These are phyloP conservation scores for Abrostola tripartita DNA, from an alignment of 2,888 invertebrate genomes.

Conservation along the genomic window DNA sequence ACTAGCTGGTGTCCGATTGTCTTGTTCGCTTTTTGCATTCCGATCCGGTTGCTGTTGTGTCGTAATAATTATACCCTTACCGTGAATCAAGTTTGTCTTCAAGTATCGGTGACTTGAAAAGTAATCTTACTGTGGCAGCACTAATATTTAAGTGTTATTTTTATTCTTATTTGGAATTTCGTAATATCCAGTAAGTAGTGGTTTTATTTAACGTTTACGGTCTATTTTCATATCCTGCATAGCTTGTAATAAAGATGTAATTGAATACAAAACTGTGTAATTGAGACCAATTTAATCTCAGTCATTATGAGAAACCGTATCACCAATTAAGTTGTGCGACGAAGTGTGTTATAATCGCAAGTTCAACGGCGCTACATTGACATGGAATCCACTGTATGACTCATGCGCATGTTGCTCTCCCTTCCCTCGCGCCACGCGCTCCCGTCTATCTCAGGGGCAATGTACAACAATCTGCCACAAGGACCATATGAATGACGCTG, in stretches of 20 bases:
- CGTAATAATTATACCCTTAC: constrained; percentile 55
- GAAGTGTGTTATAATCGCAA: constrained; percentile 71
- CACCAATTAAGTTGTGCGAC: constrained; percentile 75
- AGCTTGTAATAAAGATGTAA: constrained; percentile 49
- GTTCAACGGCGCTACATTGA: constrained; percentile 66
- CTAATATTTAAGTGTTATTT: constrained; percentile 44
- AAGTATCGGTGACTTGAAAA: no score
- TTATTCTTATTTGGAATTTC: constrained; percentile 32
- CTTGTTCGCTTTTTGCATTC: constrained; percentile 60
- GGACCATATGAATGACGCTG: constrained; percentile 45
- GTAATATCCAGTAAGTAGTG: constrained; percentile 22
- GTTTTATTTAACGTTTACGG: constrained; percentile 39
- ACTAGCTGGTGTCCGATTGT: constrained; percentile 61
- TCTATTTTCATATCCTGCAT: constrained; percentile 37
- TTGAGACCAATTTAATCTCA: constrained; percentile 66
- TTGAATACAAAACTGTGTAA: constrained; percentile 63
- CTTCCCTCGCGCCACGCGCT: constrained; percentile 22
- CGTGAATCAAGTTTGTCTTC: constrained; percentile 26
- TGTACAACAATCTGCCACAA: constrained; percentile 50
- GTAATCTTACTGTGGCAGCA: constrained; percentile 21
- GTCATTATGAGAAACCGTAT: constrained; percentile 71
- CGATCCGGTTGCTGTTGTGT: constrained; percentile 60
- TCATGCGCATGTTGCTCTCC: constrained; percentile 38
- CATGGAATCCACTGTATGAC: constrained; percentile 53
- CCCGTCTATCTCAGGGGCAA: constrained; percentile 52